Percentiles rank a stretch among this genome's conserved stretches.
These are phyloP conservation scores for Picathartes gymnocephalus DNA, from an alignment of 2,113 vertebrate genomes.

Conservation along the genomic window DNA sequence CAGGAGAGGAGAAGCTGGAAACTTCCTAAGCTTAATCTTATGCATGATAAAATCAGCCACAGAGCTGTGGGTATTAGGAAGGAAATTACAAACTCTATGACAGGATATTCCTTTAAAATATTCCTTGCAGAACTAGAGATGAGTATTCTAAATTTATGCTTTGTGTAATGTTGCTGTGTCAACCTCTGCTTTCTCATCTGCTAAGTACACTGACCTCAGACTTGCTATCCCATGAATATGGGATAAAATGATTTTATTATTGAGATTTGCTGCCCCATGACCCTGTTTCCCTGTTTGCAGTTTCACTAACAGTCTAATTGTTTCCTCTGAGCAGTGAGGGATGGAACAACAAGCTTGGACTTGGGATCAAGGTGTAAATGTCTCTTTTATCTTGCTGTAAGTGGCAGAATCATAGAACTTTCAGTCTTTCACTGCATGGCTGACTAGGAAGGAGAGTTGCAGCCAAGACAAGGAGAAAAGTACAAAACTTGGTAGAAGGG, in stretches of 20 bases:
- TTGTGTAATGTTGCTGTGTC: background rate
- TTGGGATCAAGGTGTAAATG: background rate
- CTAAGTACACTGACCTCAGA: background rate
- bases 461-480: background rate
- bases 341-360: background rate
- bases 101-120: background rate
- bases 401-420: background rate
- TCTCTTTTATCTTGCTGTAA: background rate
- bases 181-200: background rate
- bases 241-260: background rate
- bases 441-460: background rate
- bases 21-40: background rate
- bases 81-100: background rate
- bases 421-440: background rate
- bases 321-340: background rate
- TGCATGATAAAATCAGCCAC: background rate
- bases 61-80: background rate
- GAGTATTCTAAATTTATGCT: background rate
- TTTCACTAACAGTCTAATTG: background rate
- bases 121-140: background rate
- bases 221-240: background rate
- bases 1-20: background rate
- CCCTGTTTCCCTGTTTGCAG: background rate
- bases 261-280: background rate
- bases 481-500: background rate